Evolutionary conservation across 2,113 vertebrate species (phyloP).

Genomic region (Platycercus adscitus): DNA sequence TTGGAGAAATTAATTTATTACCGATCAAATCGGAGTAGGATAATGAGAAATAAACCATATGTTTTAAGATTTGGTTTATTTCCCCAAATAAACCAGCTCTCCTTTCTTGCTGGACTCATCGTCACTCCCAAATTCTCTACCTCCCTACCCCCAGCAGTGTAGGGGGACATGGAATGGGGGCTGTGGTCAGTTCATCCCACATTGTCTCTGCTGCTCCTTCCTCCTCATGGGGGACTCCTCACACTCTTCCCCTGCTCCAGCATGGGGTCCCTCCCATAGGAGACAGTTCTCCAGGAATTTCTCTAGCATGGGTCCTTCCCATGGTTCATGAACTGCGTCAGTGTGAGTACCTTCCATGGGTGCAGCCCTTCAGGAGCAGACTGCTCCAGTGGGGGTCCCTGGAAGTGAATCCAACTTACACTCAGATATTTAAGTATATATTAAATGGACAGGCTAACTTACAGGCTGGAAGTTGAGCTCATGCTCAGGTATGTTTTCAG

Average conservation of each 20-base stretch:
- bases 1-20: neutral
- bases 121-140: neutral
- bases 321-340: neutral
- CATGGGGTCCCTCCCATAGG: neutral
- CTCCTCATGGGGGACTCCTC: neutral
- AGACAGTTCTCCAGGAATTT: neutral
- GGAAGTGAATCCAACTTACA: neutral
- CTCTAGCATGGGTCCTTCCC: neutral
- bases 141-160: too few species aligned
- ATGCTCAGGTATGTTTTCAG: neutral
- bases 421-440: neutral
- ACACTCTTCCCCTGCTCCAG: neutral
- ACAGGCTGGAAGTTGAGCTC: neutral
- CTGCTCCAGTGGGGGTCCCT: neutral
- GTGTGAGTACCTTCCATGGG: too few species aligned
- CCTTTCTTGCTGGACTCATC: neutral
- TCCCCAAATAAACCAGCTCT: too few species aligned
- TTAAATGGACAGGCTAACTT: neutral
- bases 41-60: neutral
- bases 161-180: neutral
- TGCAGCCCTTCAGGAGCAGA: neutral
- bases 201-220: neutral
- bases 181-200: neutral
- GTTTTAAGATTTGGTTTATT: too few species aligned
- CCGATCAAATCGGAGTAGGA: neutral